Percentiles rank a stretch among this genome's conserved stretches.
These are phyloP conservation scores for Anastrepha obliqua DNA, from an alignment of 1,140 invertebrate genomes.

Conservation along the genomic window DNA sequence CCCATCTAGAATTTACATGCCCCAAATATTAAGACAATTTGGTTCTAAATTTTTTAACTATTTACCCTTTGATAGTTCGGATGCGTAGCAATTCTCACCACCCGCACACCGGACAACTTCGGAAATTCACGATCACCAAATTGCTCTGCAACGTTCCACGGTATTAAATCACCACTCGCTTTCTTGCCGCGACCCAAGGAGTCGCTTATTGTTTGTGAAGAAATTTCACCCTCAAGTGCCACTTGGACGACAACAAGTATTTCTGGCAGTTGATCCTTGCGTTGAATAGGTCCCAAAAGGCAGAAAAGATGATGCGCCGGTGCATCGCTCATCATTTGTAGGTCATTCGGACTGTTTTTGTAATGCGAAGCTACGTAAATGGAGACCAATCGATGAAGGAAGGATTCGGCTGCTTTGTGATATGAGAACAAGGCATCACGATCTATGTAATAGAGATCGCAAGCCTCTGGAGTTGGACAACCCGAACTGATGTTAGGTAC, in stretches of 20 bases:
- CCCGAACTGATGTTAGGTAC: slow-evolving; percentile 81
- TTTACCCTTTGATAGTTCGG: slow-evolving; percentile 94
- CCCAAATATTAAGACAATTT: not conserved
- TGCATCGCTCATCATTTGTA: slow-evolving; percentile 99
- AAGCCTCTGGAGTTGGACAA: slow-evolving; percentile 90
- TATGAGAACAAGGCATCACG: slow-evolving; percentile 98
- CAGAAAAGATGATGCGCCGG: slow-evolving; percentile 98
- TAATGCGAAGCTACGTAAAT: slow-evolving; percentile 99
- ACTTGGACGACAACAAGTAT: slow-evolving; percentile 95
- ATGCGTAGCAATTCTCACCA: slow-evolving; percentile 98
- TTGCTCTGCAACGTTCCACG: slow-evolving; percentile 98
- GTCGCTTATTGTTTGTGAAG: slow-evolving; percentile 84
- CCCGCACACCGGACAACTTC: slow-evolving; percentile 89
- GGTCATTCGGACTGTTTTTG: slow-evolving; percentile 99
- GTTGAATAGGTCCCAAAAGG: slow-evolving; percentile 88
- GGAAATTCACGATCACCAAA: slow-evolving; percentile 96
- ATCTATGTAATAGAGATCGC: slow-evolving; percentile 94
- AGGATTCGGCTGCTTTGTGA: slow-evolving; percentile 95
- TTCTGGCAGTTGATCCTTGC: slow-evolving; percentile 87
- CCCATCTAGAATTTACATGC: slow-evolving; percentile 84
- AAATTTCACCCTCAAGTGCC: slow-evolving; percentile 96
- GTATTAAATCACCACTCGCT: slow-evolving; percentile 96
- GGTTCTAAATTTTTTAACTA: not conserved
- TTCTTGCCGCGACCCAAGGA: slow-evolving; percentile 89
- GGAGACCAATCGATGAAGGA: slow-evolving; percentile 93